Evolutionary conservation across 2,797 vertebrate genomes (phyloP), one percentile per base, ranked within the genome.

Genomic region (Microcaecilia unicolor): DNA sequence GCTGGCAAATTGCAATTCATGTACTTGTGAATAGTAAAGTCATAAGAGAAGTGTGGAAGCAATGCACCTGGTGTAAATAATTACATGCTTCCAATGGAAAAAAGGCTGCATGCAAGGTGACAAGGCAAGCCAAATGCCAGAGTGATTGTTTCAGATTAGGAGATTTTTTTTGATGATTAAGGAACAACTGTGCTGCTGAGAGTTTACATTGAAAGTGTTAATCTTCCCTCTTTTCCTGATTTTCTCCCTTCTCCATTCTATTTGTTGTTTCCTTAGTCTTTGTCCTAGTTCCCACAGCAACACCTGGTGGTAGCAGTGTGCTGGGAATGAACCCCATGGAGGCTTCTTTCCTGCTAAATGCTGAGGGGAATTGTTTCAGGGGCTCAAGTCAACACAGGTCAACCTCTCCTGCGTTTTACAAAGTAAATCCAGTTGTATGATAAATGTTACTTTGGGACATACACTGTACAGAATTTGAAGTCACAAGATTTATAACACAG

Each of bases 51-150:
- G 58, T 55, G 49, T 25, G 16, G 40, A 27, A 48, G 48, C 18
- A 5, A 30, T 8, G 54, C 76, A 79, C 76, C 74, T 76, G 74
- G 70, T 27, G 60, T 32, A 44, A 17, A 13, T 71, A 80, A 80
- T 76, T 73, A 51, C 22, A 17, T 45, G 42, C 48, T 56, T 41
- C 42, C 18, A 32, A 31, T 1, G 3, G 18, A 37, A 4, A 53
- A 40, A 53, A 45, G 57, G 49, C 28, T 22, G 44, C 37, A 46
- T 41, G 45, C 32, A 49, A 44, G 41, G 41, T 46, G 38, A 46
- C 44, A 44, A 33, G 51, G 49, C 49, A 18, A 36, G 39, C 14
- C 11, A 44, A 51, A 44, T 28, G 25, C 41, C 51, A 43, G 48
- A 40, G 44, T 58, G 53, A 24, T 53, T 47, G 43, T 18, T 51